Conservation (phyloP, 2,113 vertebrate species). For the Pogona vitticeps region DNA sequence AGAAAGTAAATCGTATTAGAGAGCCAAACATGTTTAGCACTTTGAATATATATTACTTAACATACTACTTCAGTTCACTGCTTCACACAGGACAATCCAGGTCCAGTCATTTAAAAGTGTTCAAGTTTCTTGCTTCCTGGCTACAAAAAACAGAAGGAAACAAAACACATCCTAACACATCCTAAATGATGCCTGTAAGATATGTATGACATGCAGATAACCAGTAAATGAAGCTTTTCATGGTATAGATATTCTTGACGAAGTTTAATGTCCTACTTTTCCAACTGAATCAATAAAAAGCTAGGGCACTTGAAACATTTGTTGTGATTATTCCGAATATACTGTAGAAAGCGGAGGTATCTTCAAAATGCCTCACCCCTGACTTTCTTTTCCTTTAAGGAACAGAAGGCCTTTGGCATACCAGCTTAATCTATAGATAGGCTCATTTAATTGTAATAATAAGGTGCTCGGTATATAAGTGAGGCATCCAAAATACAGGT, state of each 20-base stretch:
- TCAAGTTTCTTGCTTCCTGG: not conserved
- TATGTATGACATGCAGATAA: not conserved
- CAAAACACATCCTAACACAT: no score
- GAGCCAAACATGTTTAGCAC: not conserved
- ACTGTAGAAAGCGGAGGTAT: not conserved
- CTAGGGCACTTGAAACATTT: not conserved
- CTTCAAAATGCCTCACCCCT: not conserved
- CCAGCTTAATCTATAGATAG: not conserved
- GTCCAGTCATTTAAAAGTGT: not conserved
- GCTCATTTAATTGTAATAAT: no score
- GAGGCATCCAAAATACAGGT: no score
- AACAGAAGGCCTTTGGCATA: not conserved
- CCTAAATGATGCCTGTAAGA: not conserved
- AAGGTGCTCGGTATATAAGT: no score
- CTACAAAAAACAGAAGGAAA: not conserved
- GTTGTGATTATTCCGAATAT: not conserved
- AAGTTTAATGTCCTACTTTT: not conserved
- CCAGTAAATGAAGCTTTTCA: not conserved
- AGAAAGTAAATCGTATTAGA: not conserved
- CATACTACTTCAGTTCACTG: not conserved
- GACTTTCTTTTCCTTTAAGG: not conserved
- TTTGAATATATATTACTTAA: slow-evolving; percentile 8
- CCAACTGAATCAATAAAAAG: not conserved
- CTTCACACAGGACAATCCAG: slow-evolving; percentile 23
- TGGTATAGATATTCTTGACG: not conserved